Evolutionary conservation across 1,140 invertebrate species (phyloP), one percentile per base, ranked within the genome.

Genomic region (Polypedilum pembai): DNA sequence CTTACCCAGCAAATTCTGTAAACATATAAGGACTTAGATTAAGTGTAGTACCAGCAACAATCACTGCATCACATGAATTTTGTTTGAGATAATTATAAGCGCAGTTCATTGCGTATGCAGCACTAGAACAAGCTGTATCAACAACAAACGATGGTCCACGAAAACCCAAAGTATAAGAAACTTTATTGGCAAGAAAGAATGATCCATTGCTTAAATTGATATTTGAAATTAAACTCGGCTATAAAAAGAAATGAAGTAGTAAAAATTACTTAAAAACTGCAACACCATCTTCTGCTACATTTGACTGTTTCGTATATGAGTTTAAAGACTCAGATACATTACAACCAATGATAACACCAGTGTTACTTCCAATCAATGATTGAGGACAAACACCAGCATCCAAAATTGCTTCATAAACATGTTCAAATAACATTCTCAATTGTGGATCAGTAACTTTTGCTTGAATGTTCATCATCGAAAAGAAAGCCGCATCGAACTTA

Each of bases 111-210:
- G 24, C 24, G 5, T 5, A 3, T 79, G 97, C 82, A 73, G 93
- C 94, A 76, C 95, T 97, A 0, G 95, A 98, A 83, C 96, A 99
- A 0, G 96, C 96, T 8, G 96, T 98, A 83, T 99, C 96, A 7
- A 98, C 83, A 3, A 93, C 89, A 82, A 92, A 96, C 82, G 94
- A 96, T 1, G 96, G 96, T 12, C 96, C 85, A 77, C 83, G 91
- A 75, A 98, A 93, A 79, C 98, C 95, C 83, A 98, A 98, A 10
- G 94, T 91, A 84, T 91, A 99, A 0, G 95, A 98, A 41, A 99
- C 88, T 79, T 97, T 88, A 82, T 98, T 99, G 65, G 95, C 24
- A 33, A 33, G 24, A 5, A 33, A 33, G 24, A 33, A 33, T 33
- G 24, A 5, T 33, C 24, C 24, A 33, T 33, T 33, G 24, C 24